Evolutionary conservation across 2,113 vertebrate genomes (phyloP).

Genomic region (Rhinolophus ferrumequinum): DNA sequence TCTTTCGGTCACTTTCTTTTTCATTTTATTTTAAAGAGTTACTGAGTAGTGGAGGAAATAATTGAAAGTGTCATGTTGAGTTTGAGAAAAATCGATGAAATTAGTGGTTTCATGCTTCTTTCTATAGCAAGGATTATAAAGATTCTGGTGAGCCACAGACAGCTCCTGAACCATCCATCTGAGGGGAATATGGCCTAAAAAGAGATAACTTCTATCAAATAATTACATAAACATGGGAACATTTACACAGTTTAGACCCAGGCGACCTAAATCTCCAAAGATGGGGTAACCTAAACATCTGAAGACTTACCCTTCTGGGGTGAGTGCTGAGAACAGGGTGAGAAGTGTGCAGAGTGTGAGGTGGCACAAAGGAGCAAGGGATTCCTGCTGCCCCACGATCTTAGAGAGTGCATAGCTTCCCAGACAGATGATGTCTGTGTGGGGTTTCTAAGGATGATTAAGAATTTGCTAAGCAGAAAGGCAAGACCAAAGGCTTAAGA

Average conservation of each 20-base stretch:
- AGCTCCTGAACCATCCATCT: not conserved
- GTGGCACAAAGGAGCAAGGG: not conserved
- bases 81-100: not conserved
- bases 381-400: not conserved
- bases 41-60: not conserved
- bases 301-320: not conserved
- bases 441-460: not conserved
- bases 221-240: not conserved
- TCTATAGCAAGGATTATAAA: not conserved
- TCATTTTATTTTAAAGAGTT: not conserved
- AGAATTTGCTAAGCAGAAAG: not conserved
- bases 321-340: not conserved
- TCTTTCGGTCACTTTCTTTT: not conserved
- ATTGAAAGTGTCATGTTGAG: constrained; percentile 4
- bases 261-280: no score
- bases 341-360: not conserved
- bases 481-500: not conserved
- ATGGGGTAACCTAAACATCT: no score
- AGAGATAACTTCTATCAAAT: not conserved
- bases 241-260: not conserved
- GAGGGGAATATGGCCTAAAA: not conserved
- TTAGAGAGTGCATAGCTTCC: not conserved
- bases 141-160: not conserved
- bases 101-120: constrained; percentile 9
- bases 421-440: not conserved